Conservation (phyloP, 2,113 vertebrate species). For the Anhinga anhinga region DNA sequence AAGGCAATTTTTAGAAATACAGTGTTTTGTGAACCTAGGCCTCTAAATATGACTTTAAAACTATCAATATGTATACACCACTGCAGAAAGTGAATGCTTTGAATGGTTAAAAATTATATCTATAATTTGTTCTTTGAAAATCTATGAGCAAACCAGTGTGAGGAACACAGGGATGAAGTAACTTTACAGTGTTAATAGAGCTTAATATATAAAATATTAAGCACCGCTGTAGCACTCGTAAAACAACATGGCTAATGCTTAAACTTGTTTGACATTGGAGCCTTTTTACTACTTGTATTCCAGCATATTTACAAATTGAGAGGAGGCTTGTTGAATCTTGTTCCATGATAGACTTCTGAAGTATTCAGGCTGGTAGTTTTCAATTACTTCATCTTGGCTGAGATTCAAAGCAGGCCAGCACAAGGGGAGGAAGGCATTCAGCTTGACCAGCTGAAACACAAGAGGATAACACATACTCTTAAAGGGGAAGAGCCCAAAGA, state of each 20-base stretch:
- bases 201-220: neutral
- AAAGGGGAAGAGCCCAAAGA: constrained; percentile 11
- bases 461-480: neutral
- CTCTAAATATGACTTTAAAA: neutral
- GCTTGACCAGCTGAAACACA: constrained; percentile 48
- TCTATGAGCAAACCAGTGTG: neutral
- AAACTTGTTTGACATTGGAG: constrained; percentile 65
- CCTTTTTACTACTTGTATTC: constrained; percentile 56
- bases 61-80: neutral
- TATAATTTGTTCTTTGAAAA: neutral
- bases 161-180: neutral
- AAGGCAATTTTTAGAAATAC: neutral
- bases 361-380: constrained; percentile 52
- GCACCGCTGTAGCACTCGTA: neutral
- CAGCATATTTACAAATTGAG: constrained; percentile 63
- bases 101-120: neutral
- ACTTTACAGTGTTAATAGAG: constrained; percentile 24
- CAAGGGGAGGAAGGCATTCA: neutral
- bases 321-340: constrained; percentile 68
- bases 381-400: constrained; percentile 61
- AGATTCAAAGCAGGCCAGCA: constrained; percentile 28
- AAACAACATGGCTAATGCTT: constrained; percentile 30
- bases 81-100: neutral
- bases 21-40: neutral
- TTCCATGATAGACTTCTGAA: constrained; percentile 51